Evolutionary conservation across 2,797 vertebrate species (phyloP).

Genomic region (Fratercula arctica): DNA sequence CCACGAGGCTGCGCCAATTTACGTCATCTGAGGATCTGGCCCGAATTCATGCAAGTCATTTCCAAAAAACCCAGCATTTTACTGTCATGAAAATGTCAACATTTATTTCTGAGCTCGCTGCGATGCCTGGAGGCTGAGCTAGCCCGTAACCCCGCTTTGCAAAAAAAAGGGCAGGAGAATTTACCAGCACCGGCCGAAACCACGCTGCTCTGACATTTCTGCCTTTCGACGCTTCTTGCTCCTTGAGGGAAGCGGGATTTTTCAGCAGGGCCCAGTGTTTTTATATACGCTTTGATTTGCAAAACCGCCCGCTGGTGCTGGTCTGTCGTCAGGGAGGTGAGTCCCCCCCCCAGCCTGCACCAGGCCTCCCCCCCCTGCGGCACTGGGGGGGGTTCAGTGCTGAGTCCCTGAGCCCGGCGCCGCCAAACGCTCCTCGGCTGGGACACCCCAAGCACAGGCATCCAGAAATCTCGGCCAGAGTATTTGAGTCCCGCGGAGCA

Average conservation of each 20-base stretch:
- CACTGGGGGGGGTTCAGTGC: neutral
- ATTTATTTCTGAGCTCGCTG: neutral
- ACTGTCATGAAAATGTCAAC: constrained; percentile 42
- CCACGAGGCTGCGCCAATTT: neutral
- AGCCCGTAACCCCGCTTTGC: neutral
- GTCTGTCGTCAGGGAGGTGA: rapidly evolving
- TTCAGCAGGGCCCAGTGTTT: neutral
- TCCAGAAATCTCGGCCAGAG: neutral
- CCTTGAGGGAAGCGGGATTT: neutral
- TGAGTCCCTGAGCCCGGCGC: neutral
- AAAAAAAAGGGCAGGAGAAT: neutral
- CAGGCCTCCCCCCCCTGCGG: rapidly evolving
- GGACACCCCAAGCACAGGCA: neutral
- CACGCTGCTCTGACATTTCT: neutral
- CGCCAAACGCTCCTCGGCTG: rapidly evolving
- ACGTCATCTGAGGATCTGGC: constrained; percentile 34
- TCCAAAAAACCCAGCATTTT: neutral
- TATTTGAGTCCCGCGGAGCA: neutral
- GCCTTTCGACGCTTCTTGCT: neutral
- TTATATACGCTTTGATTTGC: neutral
- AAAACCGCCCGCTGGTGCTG: neutral
- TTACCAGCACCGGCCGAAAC: neutral
- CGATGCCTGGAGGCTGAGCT: neutral
- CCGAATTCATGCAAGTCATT: neutral
- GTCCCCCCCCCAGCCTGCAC: neutral